These are phyloP conservation scores for Nipponia nippon DNA, from an alignment of 2,113 vertebrate genomes.

Conservation along the genomic window DNA sequence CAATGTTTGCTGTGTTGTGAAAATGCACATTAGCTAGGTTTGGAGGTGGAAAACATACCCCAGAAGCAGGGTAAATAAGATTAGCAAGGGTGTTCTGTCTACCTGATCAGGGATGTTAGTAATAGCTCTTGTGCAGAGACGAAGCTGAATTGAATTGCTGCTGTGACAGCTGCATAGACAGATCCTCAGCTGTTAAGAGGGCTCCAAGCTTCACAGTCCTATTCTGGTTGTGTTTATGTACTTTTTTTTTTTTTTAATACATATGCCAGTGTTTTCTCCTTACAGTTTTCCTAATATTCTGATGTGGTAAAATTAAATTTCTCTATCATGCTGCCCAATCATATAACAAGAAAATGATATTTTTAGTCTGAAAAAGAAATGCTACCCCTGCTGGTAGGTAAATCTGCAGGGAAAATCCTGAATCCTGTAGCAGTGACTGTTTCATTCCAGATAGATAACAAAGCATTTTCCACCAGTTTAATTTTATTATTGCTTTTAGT, in stretches of 20 bases:
- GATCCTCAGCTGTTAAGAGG: background rate
- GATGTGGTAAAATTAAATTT: background rate
- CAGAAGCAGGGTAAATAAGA: background rate
- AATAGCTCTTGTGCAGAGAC: background rate
- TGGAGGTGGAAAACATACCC: background rate
- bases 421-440: background rate
- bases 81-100: background rate
- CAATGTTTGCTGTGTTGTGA: background rate
- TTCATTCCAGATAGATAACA: conserved; percentile 40
- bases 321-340: background rate
- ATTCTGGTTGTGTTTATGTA: background rate
- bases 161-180: background rate
- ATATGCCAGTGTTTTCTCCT: background rate
- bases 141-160: background rate
- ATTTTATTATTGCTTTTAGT: conserved; percentile 69
- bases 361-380: conserved; percentile 1
- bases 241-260: background rate
- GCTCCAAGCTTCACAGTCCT: background rate
- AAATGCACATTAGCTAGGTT: background rate
- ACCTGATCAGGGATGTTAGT: background rate
- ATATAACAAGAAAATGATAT: background rate
- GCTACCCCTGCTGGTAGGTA: background rate
- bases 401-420: background rate
- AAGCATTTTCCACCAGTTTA: conserved; percentile 61
- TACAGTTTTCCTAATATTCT: background rate